Evolutionary conservation across 2,797 vertebrate genomes (phyloP).

Genomic region (Enoplosus armatus): DNA sequence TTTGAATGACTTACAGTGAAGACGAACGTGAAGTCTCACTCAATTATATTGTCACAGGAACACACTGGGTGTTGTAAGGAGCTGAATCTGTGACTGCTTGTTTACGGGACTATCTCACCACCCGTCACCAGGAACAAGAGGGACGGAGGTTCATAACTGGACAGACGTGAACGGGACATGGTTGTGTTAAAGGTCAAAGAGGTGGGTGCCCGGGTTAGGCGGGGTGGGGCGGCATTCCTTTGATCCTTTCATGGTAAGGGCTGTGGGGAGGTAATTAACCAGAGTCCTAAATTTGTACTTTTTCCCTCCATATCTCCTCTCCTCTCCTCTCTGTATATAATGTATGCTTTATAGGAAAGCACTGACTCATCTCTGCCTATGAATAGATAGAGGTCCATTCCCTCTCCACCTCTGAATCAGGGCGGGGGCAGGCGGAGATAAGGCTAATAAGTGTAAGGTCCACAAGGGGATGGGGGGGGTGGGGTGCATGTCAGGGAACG

Average conservation of each 20-base stretch:
- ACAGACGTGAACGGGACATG: conserved; percentile 11
- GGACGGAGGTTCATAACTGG: conserved; percentile 26
- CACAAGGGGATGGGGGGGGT: conserved; percentile 40
- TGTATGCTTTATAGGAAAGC: conserved; percentile 34
- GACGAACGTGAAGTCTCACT: conserved; percentile 39
- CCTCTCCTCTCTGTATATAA: conserved; percentile 5
- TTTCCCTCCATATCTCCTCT: neutral
- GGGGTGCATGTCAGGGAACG: conserved; percentile 17
- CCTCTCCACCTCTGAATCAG: conserved; percentile 53
- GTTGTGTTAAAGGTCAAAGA: conserved; percentile 35
- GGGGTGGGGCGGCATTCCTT: neutral
- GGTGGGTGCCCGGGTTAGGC: neutral
- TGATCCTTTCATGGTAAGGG: conserved; percentile 4
- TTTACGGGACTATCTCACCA: conserved; percentile 35
- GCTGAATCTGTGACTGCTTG: conserved; percentile 49
- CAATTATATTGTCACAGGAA: conserved; percentile 48
- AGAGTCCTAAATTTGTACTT: conserved; percentile 3
- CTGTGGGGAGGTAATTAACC: conserved; percentile 36
- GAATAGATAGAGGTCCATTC: conserved; percentile 66
- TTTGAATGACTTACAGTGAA: conserved; percentile 13
- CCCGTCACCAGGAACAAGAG: conserved; percentile 19
- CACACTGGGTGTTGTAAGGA: conserved; percentile 38
- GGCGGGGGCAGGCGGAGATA: conserved; percentile 55
- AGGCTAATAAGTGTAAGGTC: conserved; percentile 63
- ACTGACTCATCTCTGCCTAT: conserved; percentile 66